Conservation (phyloP, 2,888 invertebrate species). For the Netelia inedita region DNA sequence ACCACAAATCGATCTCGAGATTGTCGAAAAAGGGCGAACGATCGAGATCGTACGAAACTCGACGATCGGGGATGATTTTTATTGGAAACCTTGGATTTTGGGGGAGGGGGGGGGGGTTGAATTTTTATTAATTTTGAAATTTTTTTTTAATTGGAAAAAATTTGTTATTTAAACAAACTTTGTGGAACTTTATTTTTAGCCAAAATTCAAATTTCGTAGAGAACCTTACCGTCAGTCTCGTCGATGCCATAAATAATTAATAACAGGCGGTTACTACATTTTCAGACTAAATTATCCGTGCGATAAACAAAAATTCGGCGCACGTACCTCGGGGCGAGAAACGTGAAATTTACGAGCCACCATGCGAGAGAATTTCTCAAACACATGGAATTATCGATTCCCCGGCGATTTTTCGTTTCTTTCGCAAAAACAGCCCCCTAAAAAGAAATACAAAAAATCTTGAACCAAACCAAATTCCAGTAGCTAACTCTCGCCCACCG, state of each 20-base stretch:
- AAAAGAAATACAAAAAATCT: conserved; percentile 4
- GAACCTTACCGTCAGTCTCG: background rate
- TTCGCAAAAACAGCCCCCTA: background rate
- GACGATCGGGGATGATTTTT: background rate
- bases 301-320: no score
- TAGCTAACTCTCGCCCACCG: conserved; percentile 53
- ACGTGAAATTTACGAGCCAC: conserved; percentile 54
- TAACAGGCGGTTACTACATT: conserved; percentile 20
- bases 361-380: conserved; percentile 8
- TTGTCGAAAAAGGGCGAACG: conserved; percentile 44
- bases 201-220: background rate
- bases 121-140: no score
- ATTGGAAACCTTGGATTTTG: background rate
- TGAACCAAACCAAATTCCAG: conserved; percentile 50
- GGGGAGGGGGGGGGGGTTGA: background rate
- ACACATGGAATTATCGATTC: conserved; percentile 55
- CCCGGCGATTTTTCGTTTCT: conserved; percentile 38
- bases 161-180: no score
- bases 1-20: conserved; percentile 67
- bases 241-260: conserved; percentile 8
- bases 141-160: no score
- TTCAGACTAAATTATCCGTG: no score
- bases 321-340: conserved; percentile 44
- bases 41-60: conserved; percentile 1
- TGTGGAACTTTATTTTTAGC: no score